phyloP scores from a whole-genome alignment of 2,113 vertebrate genomes.

The Oncorhynchus clarkii region DNA sequence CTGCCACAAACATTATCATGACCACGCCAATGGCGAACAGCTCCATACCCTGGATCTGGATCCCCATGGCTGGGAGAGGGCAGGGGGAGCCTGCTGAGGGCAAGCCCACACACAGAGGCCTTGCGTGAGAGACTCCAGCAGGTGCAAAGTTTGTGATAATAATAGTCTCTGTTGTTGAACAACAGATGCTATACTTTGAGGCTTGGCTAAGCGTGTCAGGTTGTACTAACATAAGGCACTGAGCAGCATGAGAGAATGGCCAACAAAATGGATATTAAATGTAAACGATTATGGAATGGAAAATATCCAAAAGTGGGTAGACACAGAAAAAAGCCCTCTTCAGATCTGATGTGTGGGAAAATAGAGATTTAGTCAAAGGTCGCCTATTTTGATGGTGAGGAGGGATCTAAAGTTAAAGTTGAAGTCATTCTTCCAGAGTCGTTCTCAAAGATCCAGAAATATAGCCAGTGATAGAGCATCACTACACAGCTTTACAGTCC shows the following conservation, averaged over 20 bases:
- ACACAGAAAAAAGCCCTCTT: constrained; percentile 55
- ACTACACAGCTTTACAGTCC: too few species aligned
- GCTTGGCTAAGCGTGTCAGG: constrained; percentile 13
- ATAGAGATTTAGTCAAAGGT: too few species aligned
- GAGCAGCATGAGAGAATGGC: constrained; percentile 32
- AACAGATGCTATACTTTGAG: not conserved
- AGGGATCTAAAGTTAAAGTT: constrained; percentile 48
- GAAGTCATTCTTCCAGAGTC: constrained; percentile 18
- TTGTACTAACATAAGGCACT: constrained; percentile 33
- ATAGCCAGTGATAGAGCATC: constrained; percentile 13
- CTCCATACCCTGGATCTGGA: constrained; percentile 89
- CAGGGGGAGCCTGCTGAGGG: constrained; percentile 11
- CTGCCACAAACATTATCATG: constrained; percentile 92
- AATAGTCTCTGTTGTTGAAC: not conserved
- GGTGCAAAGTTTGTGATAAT: not conserved
- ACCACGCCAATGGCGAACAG: constrained; percentile 91
- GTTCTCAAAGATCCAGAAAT: constrained; percentile 12
- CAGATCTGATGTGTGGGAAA: too few species aligned
- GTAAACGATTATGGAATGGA: constrained; percentile 61
- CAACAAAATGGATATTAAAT: constrained; percentile 39
- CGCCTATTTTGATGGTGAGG: constrained; percentile 4
- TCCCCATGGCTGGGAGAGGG: constrained; percentile 68
- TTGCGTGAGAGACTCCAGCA: constrained; percentile 4
- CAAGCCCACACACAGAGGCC: constrained; percentile 23
- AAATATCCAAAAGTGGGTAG: constrained; percentile 62